Conservation (phyloP, 1,140 invertebrate species). For the Papilio glaucus region DNA sequence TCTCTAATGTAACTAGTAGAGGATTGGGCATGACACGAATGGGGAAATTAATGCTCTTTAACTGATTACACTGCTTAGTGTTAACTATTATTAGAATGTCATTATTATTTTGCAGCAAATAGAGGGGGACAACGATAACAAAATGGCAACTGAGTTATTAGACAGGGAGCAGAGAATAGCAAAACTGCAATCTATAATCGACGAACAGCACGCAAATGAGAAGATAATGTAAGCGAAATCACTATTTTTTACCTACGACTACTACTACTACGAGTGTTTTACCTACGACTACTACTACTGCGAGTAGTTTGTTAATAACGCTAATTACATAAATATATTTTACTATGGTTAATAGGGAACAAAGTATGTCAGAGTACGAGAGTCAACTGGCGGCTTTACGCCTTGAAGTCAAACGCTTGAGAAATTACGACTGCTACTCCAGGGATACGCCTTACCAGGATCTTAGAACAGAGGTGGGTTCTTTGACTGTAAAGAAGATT, state of each 20-base stretch:
- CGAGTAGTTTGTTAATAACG: background rate
- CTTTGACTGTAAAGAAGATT: background rate
- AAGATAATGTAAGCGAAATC: conserved; percentile 57
- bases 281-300: background rate
- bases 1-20: no score
- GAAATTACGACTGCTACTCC: conserved; percentile 68
- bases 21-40: no score
- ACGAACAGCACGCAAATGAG: conserved; percentile 67
- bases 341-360: conserved; percentile 55
- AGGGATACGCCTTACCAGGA: conserved; percentile 68
- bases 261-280: background rate
- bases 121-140: conserved; percentile 65
- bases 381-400: conserved; percentile 62
- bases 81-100: no score
- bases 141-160: conserved; percentile 68
- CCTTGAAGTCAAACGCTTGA: conserved; percentile 64
- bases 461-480: conserved; percentile 68
- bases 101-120: conserved; percentile 60
- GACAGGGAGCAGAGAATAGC: conserved; percentile 68
- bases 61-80: no score
- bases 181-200: conserved; percentile 63
- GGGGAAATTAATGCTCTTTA: no score
- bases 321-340: conserved; percentile 13
- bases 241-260: no score
- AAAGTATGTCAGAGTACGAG: conserved; percentile 71